Conservation (phyloP, 1,140 invertebrate species). For the Drosophila parvula region DNA sequence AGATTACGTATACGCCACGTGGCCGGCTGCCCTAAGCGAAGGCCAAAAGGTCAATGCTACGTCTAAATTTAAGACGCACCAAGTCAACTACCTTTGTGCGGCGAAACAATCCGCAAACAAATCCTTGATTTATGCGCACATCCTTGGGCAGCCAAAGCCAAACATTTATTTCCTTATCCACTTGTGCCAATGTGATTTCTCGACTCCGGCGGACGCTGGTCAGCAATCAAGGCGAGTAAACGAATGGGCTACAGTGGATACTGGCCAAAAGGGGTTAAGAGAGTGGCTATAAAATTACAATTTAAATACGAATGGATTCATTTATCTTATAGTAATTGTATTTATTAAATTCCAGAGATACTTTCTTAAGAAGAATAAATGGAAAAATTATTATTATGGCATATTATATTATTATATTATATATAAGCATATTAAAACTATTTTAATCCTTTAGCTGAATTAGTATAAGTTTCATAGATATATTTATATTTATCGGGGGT, state of each 20-base stretch:
- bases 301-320: background rate
- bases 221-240: constrained; percentile 58
- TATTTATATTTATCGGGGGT: background rate
- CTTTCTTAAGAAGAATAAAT: background rate
- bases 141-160: constrained; percentile 73
- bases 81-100: constrained; percentile 67
- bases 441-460: too few species aligned
- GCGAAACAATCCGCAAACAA: constrained; percentile 79
- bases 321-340: too few species aligned
- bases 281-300: background rate
- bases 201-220: constrained; percentile 38
- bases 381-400: background rate
- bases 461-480: too few species aligned
- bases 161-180: constrained; percentile 84
- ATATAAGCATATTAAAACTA: background rate
- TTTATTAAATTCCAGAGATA: background rate
- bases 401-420: too few species aligned
- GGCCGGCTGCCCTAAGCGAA: constrained; percentile 35
- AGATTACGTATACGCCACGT: constrained; percentile 79
- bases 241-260: constrained; percentile 35
- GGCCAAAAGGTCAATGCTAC: constrained; percentile 71
- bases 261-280: background rate
- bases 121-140: constrained; percentile 84
- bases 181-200: constrained; percentile 78
- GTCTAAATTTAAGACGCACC: constrained; percentile 54